Base-by-base conservation (phyloP, 64 coral and sea anemone species). In the Actinia tenebrosa region DNA sequence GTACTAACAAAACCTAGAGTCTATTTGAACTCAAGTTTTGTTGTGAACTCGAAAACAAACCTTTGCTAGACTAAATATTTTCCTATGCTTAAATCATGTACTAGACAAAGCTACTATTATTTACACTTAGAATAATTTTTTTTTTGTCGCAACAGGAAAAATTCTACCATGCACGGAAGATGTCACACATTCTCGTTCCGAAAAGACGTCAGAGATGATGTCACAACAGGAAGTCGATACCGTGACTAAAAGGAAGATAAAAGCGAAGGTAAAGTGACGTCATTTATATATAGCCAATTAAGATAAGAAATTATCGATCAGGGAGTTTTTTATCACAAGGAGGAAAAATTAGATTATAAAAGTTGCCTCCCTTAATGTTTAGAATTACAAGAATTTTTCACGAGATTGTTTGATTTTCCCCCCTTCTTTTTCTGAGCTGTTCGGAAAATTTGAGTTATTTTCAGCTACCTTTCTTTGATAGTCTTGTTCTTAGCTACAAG, bases 191-290 rank as follows among this genome's bases (percentile, higher is more conserved):
- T 69, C 64, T 69, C 7, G 64, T 69, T 23, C 20, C n/a, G 18
- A 20, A 69, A 8, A 23, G 64, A 69, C n/a, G 64, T 69, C 64
- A 69, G 64, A 69, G 19, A 69, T 69, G 4, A 69, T 23, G 64
- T 69, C 64, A 69, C 64, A 0, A 69, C 64, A 22, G 64, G 64
- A 69, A 69, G 64, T 69, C 18, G n/a, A 10, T n/a, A 69, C 64
- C 1, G 64, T 22, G n/a, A 20, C 20, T 20, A 69, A 22, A 69
- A 69, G 22, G 23, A n/a, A 69, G 19, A 69, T n/a, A 5, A 69
- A 69, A 69, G 20, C 64, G 64, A 69, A 69, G 64, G 64, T 69
- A 69, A 69, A n/a, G 23, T 69, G 64, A 69, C 64, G 64, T 69
- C 64, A n/a, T 69, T 69, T 20, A 23, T 25, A 69, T 20, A 23